Conservation (phyloP, 2,113 vertebrate species). For the Pseudopipra pipra region DNA sequence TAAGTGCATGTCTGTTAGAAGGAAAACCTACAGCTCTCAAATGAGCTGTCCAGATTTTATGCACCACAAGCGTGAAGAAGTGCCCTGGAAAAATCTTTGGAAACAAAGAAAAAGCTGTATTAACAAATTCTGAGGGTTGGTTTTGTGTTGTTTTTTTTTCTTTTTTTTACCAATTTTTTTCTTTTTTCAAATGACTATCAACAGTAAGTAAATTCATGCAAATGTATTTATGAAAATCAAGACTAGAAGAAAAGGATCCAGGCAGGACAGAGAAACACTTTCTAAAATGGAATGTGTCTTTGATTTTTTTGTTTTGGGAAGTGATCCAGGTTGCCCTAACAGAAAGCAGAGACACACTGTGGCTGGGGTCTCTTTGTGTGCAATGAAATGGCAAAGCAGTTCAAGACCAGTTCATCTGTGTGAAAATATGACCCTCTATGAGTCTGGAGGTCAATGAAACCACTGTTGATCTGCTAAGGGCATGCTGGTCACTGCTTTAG, state of each 20-base stretch:
- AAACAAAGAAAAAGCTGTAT: neutral
- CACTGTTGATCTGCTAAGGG: slow-evolving; percentile 56
- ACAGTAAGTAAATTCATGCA: neutral
- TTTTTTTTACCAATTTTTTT: neutral
- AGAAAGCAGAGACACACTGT: slow-evolving; percentile 44
- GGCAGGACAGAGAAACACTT: neutral
- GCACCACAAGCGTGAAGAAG: neutral
- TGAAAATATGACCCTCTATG: slow-evolving; percentile 61
- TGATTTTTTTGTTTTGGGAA: neutral
- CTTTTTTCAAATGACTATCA: neutral
- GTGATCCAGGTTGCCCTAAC: neutral
- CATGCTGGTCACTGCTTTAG: slow-evolving; percentile 59
- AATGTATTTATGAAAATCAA: neutral
- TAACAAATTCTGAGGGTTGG: neutral
- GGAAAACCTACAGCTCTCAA: neutral
- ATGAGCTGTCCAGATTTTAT: neutral
- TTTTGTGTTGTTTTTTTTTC: neutral
- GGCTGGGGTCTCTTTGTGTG: slow-evolving; percentile 15
- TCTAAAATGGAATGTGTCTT: neutral
- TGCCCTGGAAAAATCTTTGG: neutral
- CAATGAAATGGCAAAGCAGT: slow-evolving; percentile 44
- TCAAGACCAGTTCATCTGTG: slow-evolving; percentile 67
- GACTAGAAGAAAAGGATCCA: neutral
- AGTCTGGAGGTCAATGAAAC: slow-evolving; percentile 54
- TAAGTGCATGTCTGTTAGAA: accelerated